Evolutionary conservation across 2,113 vertebrate species (phyloP), one percentile per base, ranked within the genome.

Genomic region (Cinclus cinclus): DNA sequence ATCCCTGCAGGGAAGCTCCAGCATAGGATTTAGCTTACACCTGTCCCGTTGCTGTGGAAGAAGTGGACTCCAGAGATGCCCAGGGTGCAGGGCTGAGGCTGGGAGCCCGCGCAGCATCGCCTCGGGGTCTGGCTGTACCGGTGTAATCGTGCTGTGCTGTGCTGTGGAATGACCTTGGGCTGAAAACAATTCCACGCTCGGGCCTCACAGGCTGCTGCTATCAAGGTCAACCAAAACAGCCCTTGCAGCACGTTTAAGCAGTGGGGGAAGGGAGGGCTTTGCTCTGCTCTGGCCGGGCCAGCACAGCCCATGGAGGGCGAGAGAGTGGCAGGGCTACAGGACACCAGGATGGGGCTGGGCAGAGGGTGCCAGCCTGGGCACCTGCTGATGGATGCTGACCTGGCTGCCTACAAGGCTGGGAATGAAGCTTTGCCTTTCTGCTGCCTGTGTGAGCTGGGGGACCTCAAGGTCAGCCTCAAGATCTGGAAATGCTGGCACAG

Each of bases 141-240:
- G 46, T 20, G 55, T n/a, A 55, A 94, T 81, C 33, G 1, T 1
- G 13, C 28, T 39, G 67, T 1, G 13, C 28, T 39, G 67, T 33
- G 88, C 88, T 73, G 80, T 5, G 4, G 19, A 68, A 70, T 4
- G 85, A 88, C 94, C 94, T 94, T 95, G 94, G 62, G 58, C 24
- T 3, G 42, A 83, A 84, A 93, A 87, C 74, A 87, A 94, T 83
- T 64, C 56, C 15, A 33, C 2, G 2, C 86, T 47, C 25, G 4
- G 88, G 88, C 90, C 95, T 79, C 81, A 11, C 33, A 15, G 3
- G 68, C 79, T 90, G 76, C 75, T 64, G 69, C 62, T 82, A 33
- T 71, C 95, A 94, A 96, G 94, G 93, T 92, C 92, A 93, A 92
- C 84, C 15, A 52, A 89, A 76, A 37, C 53, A 68, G 41, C 77